These are phyloP conservation scores for Fragum sueziense DNA, from an alignment of 2,888 invertebrate genomes.

Conservation along the genomic window DNA sequence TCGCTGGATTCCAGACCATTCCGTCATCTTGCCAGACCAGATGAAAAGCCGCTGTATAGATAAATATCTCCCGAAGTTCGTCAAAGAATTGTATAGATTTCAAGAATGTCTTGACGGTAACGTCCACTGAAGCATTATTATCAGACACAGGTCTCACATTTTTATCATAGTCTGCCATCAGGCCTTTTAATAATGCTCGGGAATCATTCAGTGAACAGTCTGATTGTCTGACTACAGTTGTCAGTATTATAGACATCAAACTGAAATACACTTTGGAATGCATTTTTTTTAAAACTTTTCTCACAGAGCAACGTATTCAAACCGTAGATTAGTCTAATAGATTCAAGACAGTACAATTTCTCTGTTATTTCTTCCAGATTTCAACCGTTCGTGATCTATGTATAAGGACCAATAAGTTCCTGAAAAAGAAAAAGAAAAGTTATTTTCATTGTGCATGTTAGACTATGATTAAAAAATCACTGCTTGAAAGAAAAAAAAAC, in stretches of 20 bases:
- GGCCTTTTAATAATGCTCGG: conserved; percentile 16
- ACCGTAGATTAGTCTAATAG: too few relatives aligned
- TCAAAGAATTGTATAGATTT: conserved; percentile 44
- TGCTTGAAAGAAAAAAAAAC: too few relatives aligned
- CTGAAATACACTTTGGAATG: background rate
- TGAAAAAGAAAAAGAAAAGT: too few relatives aligned
- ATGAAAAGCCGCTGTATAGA: conserved; percentile 16
- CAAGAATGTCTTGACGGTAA: conserved; percentile 24
- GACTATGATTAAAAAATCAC: too few relatives aligned
- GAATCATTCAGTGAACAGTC: conserved; percentile 19
- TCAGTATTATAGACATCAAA: conserved; percentile 33
- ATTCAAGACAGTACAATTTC: too few relatives aligned
- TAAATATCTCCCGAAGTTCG: conserved; percentile 42
- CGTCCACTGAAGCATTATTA: conserved; percentile 9
- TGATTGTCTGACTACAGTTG: too few relatives aligned
- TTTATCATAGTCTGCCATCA: conserved; percentile 36
- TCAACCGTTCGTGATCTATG: too few relatives aligned
- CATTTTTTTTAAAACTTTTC: too few relatives aligned
- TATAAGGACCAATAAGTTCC: too few relatives aligned
- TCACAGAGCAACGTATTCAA: too few relatives aligned
- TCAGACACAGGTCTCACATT: conserved; percentile 30
- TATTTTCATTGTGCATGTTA: too few relatives aligned
- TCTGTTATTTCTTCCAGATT: too few relatives aligned
- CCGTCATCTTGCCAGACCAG: conserved; percentile 35
- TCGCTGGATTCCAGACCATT: conserved; percentile 32